Evolutionary conservation across 2,113 vertebrate genomes (phyloP), one percentile per base, ranked within the genome.

Genomic region (Delphinus delphis): DNA sequence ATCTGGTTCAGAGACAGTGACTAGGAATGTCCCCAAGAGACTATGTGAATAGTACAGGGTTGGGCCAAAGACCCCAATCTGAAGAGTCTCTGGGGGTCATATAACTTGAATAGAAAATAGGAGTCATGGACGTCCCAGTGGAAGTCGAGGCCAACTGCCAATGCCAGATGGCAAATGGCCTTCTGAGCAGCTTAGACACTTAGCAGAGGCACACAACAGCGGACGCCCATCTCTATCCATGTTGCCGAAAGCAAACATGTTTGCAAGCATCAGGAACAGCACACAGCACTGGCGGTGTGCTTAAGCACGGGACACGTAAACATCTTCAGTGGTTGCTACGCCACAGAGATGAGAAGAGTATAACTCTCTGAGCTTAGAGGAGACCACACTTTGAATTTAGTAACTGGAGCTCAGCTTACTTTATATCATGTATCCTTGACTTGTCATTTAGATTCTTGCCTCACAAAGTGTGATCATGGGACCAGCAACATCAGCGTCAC

Each of bases 401-500:
- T 90, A 90, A 62, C 68, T 70, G 63, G 14, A 86, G 17, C 36
- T 58, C 36, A n/a, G 28, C 13, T 88, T 81, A 88, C 65, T 73
- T 88, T 50, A 55, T 80, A 26, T 44, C 36, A 80, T 23, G 1
- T 55, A 65, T 84, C 23, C 26, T 87, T 90, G 73, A 70, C 12
- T 60, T 93, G 17, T 83, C 87, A 77, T 68, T 94, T 81, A 79
- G 41, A 74, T 70, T 83, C 23, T 28, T 53, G 36, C 65, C 31
- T 65, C 53, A 55, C 8, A 62, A 86, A 25, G 4, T 91, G 33
- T 62, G 38, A 12, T 79, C 26, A 12, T 76, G 87, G 21, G 8
- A 84, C 18, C 8, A 80, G 5, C 33, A 71, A 53, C 5, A 74
- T 76, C 33, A 89, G 47, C 50, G 63, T 33, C 25, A 87, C 23